Conservation (phyloP, 2,797 vertebrate species). For the Notolabrus celidotus region DNA sequence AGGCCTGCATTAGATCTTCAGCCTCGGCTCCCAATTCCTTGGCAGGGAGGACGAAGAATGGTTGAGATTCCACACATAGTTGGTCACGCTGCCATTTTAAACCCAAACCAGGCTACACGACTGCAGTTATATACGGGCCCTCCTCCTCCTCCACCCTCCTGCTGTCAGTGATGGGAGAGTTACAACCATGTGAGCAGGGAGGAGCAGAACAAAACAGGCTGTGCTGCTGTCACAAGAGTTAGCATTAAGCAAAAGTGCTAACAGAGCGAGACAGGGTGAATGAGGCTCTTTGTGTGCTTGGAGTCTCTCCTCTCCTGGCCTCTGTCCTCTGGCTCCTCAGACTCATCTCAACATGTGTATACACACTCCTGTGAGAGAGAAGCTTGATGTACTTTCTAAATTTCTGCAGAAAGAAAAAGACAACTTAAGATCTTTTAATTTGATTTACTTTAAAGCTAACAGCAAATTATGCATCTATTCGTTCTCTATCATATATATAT, state of each 20-base stretch:
- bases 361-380: constrained; percentile 2
- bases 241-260: constrained; percentile 54
- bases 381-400: constrained; percentile 9
- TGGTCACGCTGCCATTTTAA: constrained; percentile 87
- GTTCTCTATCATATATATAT: too few species aligned
- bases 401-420: too few species aligned
- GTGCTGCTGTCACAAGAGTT: constrained; percentile 56
- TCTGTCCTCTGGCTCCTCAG: constrained; percentile 23
- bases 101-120: constrained; percentile 76
- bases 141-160: constrained; percentile 40
- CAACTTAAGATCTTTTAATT: too few species aligned
- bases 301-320: constrained; percentile 40
- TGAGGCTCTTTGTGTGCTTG: constrained; percentile 71
- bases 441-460: too few species aligned
- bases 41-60: constrained; percentile 76
- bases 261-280: constrained; percentile 69
- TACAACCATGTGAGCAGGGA: constrained; percentile 63
- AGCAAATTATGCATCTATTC: too few species aligned
- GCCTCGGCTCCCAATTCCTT: constrained; percentile 64
- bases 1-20: constrained; percentile 73
- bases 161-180: constrained; percentile 54
- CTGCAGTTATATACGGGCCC: constrained; percentile 56
- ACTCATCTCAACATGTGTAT: constrained; percentile 23
- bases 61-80: constrained; percentile 86
- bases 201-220: constrained; percentile 57